Conservation (phyloP, 2,888 invertebrate species). For the Drosophila aldrichi region DNA sequence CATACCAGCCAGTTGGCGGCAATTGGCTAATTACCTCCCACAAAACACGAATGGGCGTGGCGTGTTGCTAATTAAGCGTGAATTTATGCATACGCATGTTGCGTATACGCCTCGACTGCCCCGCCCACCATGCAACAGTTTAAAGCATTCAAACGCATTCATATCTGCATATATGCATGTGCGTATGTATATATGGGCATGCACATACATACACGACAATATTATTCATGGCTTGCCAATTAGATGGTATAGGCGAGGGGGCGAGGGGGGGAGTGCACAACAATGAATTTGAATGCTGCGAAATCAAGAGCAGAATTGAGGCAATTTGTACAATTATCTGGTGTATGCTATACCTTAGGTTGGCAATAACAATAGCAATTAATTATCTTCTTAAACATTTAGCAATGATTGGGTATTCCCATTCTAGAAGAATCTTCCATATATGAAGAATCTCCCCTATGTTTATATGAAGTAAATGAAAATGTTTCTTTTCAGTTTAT, state of each 20-base stretch:
- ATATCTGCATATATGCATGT: conserved; percentile 9
- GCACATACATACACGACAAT: conserved; percentile 16
- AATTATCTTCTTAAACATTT: background rate
- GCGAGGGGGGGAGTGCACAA: conserved; percentile 20
- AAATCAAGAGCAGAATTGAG: conserved; percentile 3
- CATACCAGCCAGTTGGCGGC: conserved; percentile 44
- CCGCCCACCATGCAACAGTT: conserved; percentile 34
- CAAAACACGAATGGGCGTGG: conserved; percentile 14
- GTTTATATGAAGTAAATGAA: background rate
- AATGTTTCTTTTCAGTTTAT: background rate
- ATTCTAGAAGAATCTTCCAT: background rate
- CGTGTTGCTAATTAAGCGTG: conserved; percentile 68
- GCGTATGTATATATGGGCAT: background rate
- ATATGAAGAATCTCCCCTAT: background rate
- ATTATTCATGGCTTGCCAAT: conserved; percentile 67
- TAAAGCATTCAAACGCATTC: conserved; percentile 30
- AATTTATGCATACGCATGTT: conserved; percentile 81
- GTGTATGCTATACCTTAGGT: no score
- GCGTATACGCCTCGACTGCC: conserved; percentile 70
- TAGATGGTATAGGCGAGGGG: conserved; percentile 23
- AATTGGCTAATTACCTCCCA: conserved; percentile 61
- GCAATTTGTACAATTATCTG: conserved; percentile 1
- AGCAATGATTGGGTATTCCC: background rate
- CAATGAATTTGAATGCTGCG: conserved; percentile 46
- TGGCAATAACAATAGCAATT: background rate